Evolutionary conservation across 2,888 invertebrate species (phyloP), one percentile per base, ranked within the genome.

Genomic region (Drosophila parthenogenetica): DNA sequence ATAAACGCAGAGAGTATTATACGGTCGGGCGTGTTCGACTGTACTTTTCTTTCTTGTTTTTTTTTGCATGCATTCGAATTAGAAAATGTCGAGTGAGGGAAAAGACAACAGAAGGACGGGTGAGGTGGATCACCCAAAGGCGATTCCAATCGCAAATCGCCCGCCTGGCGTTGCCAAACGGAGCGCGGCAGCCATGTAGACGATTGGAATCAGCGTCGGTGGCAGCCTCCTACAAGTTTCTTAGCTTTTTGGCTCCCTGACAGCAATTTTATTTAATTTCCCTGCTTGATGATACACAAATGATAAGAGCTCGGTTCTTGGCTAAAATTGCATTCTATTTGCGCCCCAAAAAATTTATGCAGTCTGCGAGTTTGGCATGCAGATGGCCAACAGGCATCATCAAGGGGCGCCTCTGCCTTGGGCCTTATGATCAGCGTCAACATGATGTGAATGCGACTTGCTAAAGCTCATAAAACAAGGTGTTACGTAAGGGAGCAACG

Each of bases 141-240:
- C 59, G 85, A 86, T 86, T 86, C 81, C 85, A 86, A 86, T 85
- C 85, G 71, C 40, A 59, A 54, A 57, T 62, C 68, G 76, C 59
- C 75, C 67, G 81, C 69, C 66, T 66, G 88, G 76, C 78, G 86
- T 74, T 79, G 89, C 79, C 89, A 88, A 86, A 87, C 89, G 89
- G 87, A 88, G 81, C 85, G 81, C 73, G 74, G 70, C 83, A 79
- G 72, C 69, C 79, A 60, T 70, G 58, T 68, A 87, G 87, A 87
- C 81, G 85, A 85, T 85, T 83, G 84, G 81, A 81, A 85, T 88
- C 89, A 72, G 81, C 54, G 60, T 29, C 57, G 19, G 55, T 35
- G 35, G 35, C 35, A 57, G 45, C 57, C 43, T 17, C 54, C 17
- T 35, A 35, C 40, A 40, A 40, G 40, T 40, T 16, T 0, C 35